A percentile compares a stretch with the other conserved stretches of the same genome.
phyloP scores from a whole-genome alignment of 2,888 invertebrate genomes.

The Rhagium mordax region DNA sequence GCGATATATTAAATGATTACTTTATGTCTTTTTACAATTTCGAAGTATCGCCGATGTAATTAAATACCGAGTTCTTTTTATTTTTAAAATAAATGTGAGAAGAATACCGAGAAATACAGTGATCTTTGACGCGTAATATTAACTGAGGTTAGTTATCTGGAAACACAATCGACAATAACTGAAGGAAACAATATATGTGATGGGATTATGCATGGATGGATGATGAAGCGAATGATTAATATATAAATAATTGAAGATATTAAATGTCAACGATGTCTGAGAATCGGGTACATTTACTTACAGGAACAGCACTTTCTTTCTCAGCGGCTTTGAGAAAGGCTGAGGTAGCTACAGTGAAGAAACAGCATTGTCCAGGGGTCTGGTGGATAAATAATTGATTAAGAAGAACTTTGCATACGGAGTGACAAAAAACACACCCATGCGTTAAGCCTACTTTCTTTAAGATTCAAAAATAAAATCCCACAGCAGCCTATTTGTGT shows the following conservation, averaged over 20 bases:
- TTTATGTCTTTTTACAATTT: conserved; percentile 22
- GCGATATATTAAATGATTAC: conserved; percentile 26
- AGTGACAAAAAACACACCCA: no score
- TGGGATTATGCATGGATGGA: no score
- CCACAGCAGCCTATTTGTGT: no score
- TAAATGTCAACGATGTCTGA: not conserved
- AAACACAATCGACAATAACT: not conserved
- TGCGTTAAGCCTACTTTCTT: no score
- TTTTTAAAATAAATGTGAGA: conserved; percentile 8
- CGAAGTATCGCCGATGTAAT: conserved; percentile 8
- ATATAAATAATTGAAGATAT: not conserved
- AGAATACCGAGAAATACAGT: conserved; percentile 11
- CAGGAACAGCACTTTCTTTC: no score
- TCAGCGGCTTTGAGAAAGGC: no score
- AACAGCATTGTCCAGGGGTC: no score
- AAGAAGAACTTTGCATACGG: no score
- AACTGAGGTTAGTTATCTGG: conserved; percentile 21
- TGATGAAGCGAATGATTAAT: not conserved
- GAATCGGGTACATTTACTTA: not conserved
- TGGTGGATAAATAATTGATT: no score
- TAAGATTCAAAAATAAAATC: no score
- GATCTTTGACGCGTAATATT: conserved; percentile 20
- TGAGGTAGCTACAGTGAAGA: no score
- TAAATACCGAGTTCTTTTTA: conserved; percentile 3
- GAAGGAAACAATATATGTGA: not conserved